Evolutionary conservation across 2,113 vertebrate species (phyloP).

Genomic region (Macrotis lagotis): DNA sequence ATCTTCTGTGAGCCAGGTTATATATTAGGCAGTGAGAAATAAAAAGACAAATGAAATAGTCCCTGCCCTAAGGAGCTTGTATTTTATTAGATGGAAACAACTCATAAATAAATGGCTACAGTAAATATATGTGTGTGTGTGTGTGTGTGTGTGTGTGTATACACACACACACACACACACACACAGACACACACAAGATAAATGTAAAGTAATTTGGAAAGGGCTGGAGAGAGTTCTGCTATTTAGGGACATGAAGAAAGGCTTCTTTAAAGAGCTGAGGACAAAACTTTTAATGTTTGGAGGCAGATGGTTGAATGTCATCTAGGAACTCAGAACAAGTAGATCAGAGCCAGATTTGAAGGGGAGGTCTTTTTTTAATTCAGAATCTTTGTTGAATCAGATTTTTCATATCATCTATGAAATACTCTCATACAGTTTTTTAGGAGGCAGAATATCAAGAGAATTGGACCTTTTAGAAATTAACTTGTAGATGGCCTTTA

Average conservation of each 20-base stretch:
- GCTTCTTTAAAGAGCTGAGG: background rate
- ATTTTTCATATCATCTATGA: background rate
- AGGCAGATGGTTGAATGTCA: background rate
- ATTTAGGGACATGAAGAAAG: background rate
- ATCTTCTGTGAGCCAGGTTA: background rate
- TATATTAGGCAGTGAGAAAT: background rate
- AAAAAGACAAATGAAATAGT: background rate
- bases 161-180: too few species aligned
- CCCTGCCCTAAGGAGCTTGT: background rate
- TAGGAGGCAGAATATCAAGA: background rate
- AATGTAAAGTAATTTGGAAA: background rate
- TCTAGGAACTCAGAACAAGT: background rate
- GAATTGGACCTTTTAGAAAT: background rate
- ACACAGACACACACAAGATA: too few species aligned
- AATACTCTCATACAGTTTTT: background rate
- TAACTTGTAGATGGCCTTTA: background rate
- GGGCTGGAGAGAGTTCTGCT: background rate
- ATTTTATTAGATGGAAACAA: background rate
- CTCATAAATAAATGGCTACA: background rate
- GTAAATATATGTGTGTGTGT: background rate
- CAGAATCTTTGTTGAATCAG: background rate
- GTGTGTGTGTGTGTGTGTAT: too few species aligned
- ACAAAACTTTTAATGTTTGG: background rate
- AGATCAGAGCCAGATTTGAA: background rate
- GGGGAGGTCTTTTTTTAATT: background rate